These are phyloP conservation scores for Zaprionus davidi DNA, from an alignment of 1,140 invertebrate genomes.

Conservation along the genomic window DNA sequence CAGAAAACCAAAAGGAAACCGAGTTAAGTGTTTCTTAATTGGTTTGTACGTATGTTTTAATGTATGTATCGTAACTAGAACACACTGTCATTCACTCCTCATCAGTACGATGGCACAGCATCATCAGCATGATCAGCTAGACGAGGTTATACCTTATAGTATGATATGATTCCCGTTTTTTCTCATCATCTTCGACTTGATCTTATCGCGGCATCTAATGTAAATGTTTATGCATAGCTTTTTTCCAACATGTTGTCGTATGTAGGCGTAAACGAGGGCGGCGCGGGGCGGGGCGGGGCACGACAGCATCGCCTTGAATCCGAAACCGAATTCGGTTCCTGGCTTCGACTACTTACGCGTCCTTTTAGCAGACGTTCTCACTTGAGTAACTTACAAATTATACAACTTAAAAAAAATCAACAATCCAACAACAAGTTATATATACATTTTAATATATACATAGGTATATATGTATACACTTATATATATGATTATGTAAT, in stretches of 20 bases:
- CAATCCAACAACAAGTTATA: conserved; percentile 59
- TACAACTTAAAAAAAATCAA: conserved; percentile 45
- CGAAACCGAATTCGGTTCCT: not conserved
- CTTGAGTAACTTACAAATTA: conserved; percentile 47
- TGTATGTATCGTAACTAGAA: conserved; percentile 47
- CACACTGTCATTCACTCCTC: conserved; percentile 28
- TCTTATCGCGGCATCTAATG: conserved; percentile 42
- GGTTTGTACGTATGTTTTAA: conserved; percentile 68
- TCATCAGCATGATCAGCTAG: not conserved
- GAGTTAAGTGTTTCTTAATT: conserved; percentile 64
- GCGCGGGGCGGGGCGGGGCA: not conserved
- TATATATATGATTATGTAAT: conserved; percentile 67
- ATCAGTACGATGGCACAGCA: not conserved
- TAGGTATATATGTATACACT: conserved; percentile 67
- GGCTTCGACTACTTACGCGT: conserved; percentile 32
- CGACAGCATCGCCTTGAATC: not conserved
- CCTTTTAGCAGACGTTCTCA: conserved; percentile 64
- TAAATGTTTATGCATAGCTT: conserved; percentile 55
- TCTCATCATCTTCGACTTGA: not conserved
- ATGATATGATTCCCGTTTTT: not conserved
- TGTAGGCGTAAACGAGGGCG: not conserved
- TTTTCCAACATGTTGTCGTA: conserved; percentile 23
- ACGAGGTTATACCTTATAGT: not conserved
- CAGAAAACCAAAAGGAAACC: conserved; percentile 35
- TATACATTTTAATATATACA: conserved; percentile 77